Conservation (phyloP, 2,797 vertebrate genomes). For the Neosilurus mollespiculum region DNA sequence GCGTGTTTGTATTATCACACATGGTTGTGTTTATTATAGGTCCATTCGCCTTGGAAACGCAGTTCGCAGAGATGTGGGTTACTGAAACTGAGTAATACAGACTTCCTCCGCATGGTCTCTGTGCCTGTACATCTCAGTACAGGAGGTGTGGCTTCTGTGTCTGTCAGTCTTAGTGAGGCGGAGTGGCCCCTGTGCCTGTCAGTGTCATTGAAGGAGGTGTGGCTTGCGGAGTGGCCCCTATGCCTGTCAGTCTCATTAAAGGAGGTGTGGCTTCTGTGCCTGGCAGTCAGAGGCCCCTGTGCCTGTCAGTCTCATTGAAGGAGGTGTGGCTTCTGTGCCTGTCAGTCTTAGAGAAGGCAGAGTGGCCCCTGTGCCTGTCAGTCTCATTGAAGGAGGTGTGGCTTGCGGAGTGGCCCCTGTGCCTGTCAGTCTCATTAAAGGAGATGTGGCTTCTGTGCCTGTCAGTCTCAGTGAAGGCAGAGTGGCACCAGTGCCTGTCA, state of each 20-base stretch:
- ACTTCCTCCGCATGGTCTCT: background rate
- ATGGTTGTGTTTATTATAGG: slow-evolving; percentile 49
- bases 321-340: background rate
- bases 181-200: background rate
- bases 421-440: background rate
- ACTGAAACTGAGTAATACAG: background rate
- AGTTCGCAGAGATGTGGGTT: background rate
- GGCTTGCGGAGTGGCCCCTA: background rate
- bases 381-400: background rate
- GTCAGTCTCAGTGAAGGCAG: background rate
- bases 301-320: background rate
- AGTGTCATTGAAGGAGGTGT: background rate
- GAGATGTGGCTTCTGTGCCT: background rate
- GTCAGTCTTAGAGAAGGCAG: background rate
- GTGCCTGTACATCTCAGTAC: background rate
- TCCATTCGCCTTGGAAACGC: slow-evolving; percentile 48
- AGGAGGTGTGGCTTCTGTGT: background rate
- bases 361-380: background rate
- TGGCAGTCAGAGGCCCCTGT: background rate
- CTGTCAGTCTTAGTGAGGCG: background rate
- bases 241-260: background rate
- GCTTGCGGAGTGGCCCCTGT: background rate
- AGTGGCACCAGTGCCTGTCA: background rate
- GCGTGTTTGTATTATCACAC: slow-evolving; percentile 59
- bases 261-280: background rate